Evolutionary conservation across 35 echinoderm and acorn worm genomes (phyloP), one percentile per base, ranked within the genome.

Genomic region (Heliocidaris erythrogramma): DNA sequence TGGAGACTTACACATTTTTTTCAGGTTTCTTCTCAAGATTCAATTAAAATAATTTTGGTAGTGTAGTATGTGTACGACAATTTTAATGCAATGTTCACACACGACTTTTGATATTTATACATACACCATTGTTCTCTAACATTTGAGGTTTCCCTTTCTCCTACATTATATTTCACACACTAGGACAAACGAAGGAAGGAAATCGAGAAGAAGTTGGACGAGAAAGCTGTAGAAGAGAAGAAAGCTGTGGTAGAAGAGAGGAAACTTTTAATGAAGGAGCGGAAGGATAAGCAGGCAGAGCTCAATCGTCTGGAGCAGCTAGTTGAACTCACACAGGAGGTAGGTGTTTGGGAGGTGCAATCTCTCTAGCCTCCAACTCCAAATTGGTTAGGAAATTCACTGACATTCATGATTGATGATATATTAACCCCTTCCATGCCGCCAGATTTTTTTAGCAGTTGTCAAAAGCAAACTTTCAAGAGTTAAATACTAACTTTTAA

Each of bases 151-250:
- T 42, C 35, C 35, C 35, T 42, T 0, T 42, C 35, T 42, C 35
- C 35, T 42, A 0, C 3, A 42, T 42, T 42, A 47, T 48, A 30
- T 91, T 91, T 91, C 13, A 30, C 31, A 14, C 32, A 17, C 27
- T 47, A 98, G 97, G 96, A 98, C 84, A 95, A 85, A 24, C 90
- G 94, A 85, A 90, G 98, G 14, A 49, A 85, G 16, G 91, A 99
- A 52, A 99, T 99, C 47, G 98, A 99, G 61, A 56, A 97, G 47
- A 99, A 99, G 50, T 61, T 99, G 86, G 98, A 99, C 11, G 93
- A 95, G 32, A 95, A 97, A 94, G 96, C 96, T 0, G 30, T 94
- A 49, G 95, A 97, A 86, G 98, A 99, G 86, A 99, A 99, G 85
- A 42, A 97, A 90, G 98, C 94, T 30, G 65, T 97, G 11, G 95